Conservation (phyloP, 2,113 vertebrate species). For the Gambusia affinis region DNA sequence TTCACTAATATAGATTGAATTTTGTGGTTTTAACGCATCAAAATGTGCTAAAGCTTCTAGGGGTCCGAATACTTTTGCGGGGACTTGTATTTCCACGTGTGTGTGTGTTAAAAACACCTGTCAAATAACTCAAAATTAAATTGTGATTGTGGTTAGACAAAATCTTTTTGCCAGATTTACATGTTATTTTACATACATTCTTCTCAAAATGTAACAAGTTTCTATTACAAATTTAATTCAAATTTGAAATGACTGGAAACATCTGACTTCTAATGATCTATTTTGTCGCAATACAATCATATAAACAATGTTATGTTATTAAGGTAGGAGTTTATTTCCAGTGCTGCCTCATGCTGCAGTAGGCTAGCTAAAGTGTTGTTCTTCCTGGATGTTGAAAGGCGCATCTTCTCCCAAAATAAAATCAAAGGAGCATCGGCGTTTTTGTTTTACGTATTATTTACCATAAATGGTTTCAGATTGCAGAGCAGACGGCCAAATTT, state of each 20-base stretch:
- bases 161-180: background rate
- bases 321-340: background rate
- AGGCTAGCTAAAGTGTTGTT: background rate
- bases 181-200: too few species aligned
- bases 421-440: too few species aligned
- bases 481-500: background rate
- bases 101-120: background rate
- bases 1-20: too few species aligned
- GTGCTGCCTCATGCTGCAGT: background rate
- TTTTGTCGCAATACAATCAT: background rate
- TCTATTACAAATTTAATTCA: background rate
- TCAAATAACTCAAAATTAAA: background rate
- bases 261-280: background rate
- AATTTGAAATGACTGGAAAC: background rate
- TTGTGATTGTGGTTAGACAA: background rate
- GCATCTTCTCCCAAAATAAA: background rate
- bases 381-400: background rate
- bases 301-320: background rate
- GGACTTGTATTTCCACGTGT: background rate
- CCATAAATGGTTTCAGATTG: conserved; percentile 33
- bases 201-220: background rate
- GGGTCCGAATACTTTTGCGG: background rate
- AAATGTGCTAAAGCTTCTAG: background rate
- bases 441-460: background rate
- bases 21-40: too few species aligned